These are phyloP conservation scores for Mechanitis mazaeus DNA, from an alignment of 2,888 invertebrate species.

Conservation along the genomic window DNA sequence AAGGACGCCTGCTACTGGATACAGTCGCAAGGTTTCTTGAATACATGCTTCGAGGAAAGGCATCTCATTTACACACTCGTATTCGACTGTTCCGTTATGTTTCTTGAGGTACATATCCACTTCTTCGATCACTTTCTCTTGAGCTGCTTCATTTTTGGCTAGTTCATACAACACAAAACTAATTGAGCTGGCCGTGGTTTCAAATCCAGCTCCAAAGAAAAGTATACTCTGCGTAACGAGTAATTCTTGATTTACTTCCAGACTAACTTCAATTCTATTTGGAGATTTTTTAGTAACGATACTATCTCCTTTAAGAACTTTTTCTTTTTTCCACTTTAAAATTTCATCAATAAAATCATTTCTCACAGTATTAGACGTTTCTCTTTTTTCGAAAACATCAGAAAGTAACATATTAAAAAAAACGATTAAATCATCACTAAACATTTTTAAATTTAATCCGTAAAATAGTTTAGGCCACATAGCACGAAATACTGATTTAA, in stretches of 20 bases:
- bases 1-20: slow-evolving; percentile 41
- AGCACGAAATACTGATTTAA: slow-evolving; percentile 34
- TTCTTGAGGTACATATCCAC: slow-evolving; percentile 39
- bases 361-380: too few species aligned
- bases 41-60: slow-evolving; percentile 47
- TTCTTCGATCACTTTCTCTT: slow-evolving; percentile 42
- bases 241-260: slow-evolving; percentile 55
- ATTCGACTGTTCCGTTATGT: slow-evolving; percentile 34
- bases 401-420: slow-evolving; percentile 33
- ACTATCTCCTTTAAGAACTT: not conserved
- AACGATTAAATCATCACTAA: slow-evolving; percentile 32
- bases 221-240: slow-evolving; percentile 70
- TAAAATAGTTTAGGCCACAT: slow-evolving; percentile 45
- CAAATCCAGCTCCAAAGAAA: slow-evolving; percentile 60
- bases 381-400: too few species aligned
- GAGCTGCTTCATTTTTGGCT: slow-evolving; percentile 38
- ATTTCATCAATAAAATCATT: too few species aligned
- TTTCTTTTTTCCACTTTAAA: too few species aligned
- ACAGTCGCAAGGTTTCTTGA: slow-evolving; percentile 44
- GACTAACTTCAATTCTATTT: slow-evolving; percentile 28
- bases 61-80: slow-evolving; percentile 41
- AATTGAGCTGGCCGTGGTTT: slow-evolving; percentile 44
- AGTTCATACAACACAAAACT: slow-evolving; percentile 44
- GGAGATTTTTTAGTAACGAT: slow-evolving; percentile 37
- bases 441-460: slow-evolving; percentile 35